These are phyloP conservation scores for Trachelus tabidus DNA, from an alignment of 2,888 invertebrate genomes.

Conservation along the genomic window DNA sequence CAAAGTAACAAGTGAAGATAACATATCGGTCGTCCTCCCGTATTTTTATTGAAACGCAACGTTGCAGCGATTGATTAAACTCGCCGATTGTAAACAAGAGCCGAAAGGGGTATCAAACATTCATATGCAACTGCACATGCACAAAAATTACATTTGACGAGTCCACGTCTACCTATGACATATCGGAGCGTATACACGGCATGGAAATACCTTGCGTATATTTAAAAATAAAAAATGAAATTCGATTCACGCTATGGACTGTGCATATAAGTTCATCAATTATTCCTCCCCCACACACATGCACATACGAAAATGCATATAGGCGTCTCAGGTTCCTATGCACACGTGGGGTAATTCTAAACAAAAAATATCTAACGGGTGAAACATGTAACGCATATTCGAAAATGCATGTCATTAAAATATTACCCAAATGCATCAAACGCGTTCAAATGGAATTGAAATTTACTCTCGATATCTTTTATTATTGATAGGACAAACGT, in stretches of 20 bases:
- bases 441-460: neutral
- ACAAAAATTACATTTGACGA: conserved; percentile 28
- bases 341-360: neutral
- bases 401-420: neutral
- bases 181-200: conserved; percentile 16
- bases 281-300: conserved; percentile 15
- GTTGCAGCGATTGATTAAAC: conserved; percentile 26
- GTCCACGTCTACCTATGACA: conserved; percentile 17
- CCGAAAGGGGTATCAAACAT: conserved; percentile 28
- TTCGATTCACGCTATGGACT: conserved; percentile 15
- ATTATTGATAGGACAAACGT: neutral
- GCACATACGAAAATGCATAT: conserved; percentile 35
- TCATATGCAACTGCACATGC: conserved; percentile 28
- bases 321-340: neutral
- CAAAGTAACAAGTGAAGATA: neutral
- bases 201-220: conserved; percentile 24
- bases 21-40: neutral
- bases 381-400: neutral
- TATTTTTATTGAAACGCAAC: neutral
- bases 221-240: conserved; percentile 22
- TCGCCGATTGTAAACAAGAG: conserved; percentile 26
- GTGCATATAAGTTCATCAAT: neutral
- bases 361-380: neutral
- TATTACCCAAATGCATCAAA: neutral
- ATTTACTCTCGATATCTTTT: neutral